Evolutionary conservation across 1,140 invertebrate genomes (phyloP).

Genomic region (Trachymyrmex cornetzi): DNA sequence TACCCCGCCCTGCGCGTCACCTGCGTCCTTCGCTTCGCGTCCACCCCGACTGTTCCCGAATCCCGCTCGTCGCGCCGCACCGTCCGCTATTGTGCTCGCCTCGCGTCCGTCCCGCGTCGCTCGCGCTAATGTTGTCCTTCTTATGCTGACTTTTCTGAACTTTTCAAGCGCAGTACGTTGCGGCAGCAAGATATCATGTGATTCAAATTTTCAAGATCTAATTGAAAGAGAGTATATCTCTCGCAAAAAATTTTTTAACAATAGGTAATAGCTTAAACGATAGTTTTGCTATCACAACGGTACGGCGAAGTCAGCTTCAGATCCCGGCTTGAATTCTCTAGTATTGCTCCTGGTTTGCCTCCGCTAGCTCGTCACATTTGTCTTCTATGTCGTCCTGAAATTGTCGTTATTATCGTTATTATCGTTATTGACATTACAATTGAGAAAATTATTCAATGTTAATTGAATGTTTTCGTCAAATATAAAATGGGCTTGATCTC

Average conservation of each 20-base stretch:
- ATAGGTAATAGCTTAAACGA: too few relatives aligned
- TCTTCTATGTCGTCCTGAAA: constrained; percentile 88
- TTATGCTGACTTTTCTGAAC: background rate
- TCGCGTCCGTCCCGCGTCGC: background rate
- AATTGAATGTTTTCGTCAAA: background rate
- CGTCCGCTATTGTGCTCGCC: constrained; percentile 5
- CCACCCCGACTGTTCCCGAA: constrained; percentile 18
- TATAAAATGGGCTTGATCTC: background rate
- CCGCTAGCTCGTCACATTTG: constrained; percentile 88
- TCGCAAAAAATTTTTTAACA: too few relatives aligned
- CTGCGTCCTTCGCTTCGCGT: constrained; percentile 35
- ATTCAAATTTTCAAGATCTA: too few relatives aligned
- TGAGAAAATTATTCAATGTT: background rate
- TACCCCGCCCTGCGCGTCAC: constrained; percentile 38
- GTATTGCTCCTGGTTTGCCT: constrained; percentile 73
- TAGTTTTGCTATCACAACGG: too few relatives aligned
- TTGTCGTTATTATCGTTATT: constrained; percentile 35
- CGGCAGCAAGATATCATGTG: too few relatives aligned
- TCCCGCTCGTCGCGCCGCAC: background rate
- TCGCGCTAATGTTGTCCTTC: constrained; percentile 18
- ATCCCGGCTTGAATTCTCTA: constrained; percentile 16
- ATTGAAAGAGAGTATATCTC: too few relatives aligned
- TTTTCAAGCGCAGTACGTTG: too few relatives aligned
- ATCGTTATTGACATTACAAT: background rate
- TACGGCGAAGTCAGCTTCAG: too few relatives aligned